Evolutionary conservation across 2,113 vertebrate genomes (phyloP), one percentile per base, ranked within the genome.

Genomic region (Pseudonaja textilis): DNA sequence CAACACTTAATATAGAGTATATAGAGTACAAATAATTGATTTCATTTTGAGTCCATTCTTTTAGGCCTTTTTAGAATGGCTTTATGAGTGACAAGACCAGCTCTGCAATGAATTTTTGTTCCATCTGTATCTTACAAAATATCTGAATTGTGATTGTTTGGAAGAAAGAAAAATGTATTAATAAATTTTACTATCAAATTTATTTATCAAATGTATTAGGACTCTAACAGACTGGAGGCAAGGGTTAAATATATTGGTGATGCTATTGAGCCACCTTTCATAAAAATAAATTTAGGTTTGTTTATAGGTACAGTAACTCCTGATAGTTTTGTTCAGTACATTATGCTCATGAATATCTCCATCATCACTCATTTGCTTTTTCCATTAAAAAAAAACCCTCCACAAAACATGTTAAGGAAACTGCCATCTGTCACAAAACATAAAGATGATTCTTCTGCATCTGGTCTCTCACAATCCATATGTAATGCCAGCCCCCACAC

Each of bases 381-480:
- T 93, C 26, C 69, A 64, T 87, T 89, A 23, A 45, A 88, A 25
- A 56, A 88, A 16, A 50, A 42, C 74, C 64, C 45, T 94, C 93
- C 89, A 61, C 3, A 85, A 93, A 0, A 0, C 89, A 88, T 69
- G 87, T 39, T 85, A 88, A 95, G 94, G 56, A 95, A 93, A 93
- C 47, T 95, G 96, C 94, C 94, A 91, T 61, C 54, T 91, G 89
- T 52, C 94, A 20, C 50, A 23, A 0, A 94, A 88, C 97, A 96
- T 96, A 96, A 96, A 95, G 95, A 93, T 26, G 1, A 89, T 69
- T 81, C 1, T 1, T 92, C 61, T 45, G 59, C 54, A 23, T 88
- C 47, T 56, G 56, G 39, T 59, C 16, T 54, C 47, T 91, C 59
- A n/a, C 57, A 88, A 59, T 42, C 74, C 93, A 96, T 95, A 95